Evolutionary conservation across 2,113 vertebrate species (phyloP).

Genomic region (Tupaia tana): DNA sequence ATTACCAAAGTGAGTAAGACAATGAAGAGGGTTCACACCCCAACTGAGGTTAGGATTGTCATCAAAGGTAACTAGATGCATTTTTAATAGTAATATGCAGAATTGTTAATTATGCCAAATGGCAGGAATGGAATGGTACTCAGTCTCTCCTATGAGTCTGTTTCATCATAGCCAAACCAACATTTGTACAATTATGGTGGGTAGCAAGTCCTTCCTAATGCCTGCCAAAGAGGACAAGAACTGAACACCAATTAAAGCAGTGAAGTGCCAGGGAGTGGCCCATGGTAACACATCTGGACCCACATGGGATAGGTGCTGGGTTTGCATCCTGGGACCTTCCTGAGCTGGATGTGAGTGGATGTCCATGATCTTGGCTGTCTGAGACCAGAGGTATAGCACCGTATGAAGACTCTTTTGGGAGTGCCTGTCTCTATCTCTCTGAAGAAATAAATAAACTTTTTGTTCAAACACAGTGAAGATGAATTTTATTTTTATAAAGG

Average conservation of each 20-base stretch:
- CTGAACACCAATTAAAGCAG: background rate
- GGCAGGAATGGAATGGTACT: background rate
- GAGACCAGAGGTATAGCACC: too few species aligned
- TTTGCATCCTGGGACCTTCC: too few species aligned
- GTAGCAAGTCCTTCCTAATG: background rate
- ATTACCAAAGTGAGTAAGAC: background rate
- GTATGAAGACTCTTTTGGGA: too few species aligned
- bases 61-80: background rate
- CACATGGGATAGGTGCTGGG: too few species aligned
- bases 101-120: background rate
- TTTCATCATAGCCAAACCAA: background rate
- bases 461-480: background rate
- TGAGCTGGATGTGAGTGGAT: too few species aligned
- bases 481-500: background rate
- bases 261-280: background rate
- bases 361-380: too few species aligned
- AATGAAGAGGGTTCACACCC: background rate
- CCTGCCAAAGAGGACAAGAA: background rate
- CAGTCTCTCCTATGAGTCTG: background rate
- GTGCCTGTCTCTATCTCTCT: too few species aligned
- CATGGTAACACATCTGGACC: too few species aligned
- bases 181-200: conserved; percentile 48
- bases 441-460: too few species aligned
- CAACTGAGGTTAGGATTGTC: background rate
- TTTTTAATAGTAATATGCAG: background rate